A percentile compares a stretch with the other conserved stretches of the same genome.
Conservation (phyloP, 2,888 invertebrate species). For the Xanthostigma xanthostigma region DNA sequence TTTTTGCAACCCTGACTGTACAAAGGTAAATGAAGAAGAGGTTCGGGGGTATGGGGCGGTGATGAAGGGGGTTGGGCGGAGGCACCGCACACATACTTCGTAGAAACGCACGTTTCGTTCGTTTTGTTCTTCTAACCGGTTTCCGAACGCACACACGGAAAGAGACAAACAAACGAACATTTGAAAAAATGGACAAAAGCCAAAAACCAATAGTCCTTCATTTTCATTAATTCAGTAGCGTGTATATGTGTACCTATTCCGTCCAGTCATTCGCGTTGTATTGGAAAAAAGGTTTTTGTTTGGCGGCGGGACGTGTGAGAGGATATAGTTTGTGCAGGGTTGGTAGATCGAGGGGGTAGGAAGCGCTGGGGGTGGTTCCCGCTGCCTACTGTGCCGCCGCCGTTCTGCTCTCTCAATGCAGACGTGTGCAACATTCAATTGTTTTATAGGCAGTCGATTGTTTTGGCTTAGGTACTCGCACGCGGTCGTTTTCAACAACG, state of each 20-base stretch:
- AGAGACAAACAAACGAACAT: conserved; percentile 10
- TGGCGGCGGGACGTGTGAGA: conserved; percentile 15
- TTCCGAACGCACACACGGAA: conserved; percentile 24
- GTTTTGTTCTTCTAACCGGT: conserved; percentile 32
- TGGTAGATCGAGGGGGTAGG: conserved; percentile 12
- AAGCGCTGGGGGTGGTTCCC: conserved; percentile 12
- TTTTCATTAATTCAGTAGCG: conserved; percentile 32
- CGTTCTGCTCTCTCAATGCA: neutral
- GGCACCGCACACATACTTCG: conserved; percentile 10
- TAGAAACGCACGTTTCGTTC: conserved; percentile 18
- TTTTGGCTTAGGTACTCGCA: too few species aligned
- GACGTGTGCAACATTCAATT: neutral
- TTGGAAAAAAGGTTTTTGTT: conserved; percentile 31
- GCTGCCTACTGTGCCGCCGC: conserved; percentile 10
- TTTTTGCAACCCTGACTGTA: too few species aligned
- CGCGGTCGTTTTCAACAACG: too few species aligned
- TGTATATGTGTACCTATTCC: neutral
- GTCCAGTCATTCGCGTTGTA: conserved; percentile 22
- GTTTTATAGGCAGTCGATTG: too few species aligned
- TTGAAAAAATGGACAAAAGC: conserved; percentile 31
- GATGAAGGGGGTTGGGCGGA: neutral
- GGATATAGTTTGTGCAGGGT: too few species aligned
- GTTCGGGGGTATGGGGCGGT: conserved; percentile 8
- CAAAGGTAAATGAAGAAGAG: neutral
- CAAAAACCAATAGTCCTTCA: conserved; percentile 34